Evolutionary conservation across 2,113 vertebrate species (phyloP), one percentile per base, ranked within the genome.

Genomic region (Fulica atra): DNA sequence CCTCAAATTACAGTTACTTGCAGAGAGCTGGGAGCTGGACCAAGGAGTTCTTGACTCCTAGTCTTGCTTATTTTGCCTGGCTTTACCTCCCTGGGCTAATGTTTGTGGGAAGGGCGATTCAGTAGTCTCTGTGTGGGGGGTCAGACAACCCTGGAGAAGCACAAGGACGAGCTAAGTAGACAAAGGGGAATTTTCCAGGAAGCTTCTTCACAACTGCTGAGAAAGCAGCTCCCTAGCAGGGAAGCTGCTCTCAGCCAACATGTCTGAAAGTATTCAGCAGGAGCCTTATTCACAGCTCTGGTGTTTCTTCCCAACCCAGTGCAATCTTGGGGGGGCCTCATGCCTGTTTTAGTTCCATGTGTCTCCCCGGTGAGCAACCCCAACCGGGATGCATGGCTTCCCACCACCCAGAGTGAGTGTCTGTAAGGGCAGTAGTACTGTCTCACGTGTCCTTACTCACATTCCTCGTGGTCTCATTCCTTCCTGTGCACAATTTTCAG

Each of bases 401-500:
- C 46, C 20, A 15, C 7, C 1, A 0, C 46, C 44, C 9, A 1
- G 12, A 26, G 42, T 0, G 3, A 11, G 53, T 1, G 19, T 14
- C 5, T 24, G 31, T 53, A 3, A 2, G 35, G 59, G 11, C 1
- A 3, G 10, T 2, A 16, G 40, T 24, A 14, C 53, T 1, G 3
- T 53, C 48, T 42, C 16, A 0, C 1, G 1, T 15, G 33, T 16
- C 40, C 36, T 36, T 18, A 10, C 31, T 51, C 10, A 0, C 3
- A 8, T 38, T 84, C n/a, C 53, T 29, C 8, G 3, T 12, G 31
- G 8, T 29, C 26, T 16, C 6, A 42, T 25, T 40, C 2, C 0
- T 44, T 68, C 56, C 57, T 35, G 10, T 38, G 23, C 25, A 10
- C 26, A 28, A 5, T 57, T 11, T 71, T 48, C 29, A 40, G 42